phyloP scores from a whole-genome alignment of 2,888 invertebrate species.

The Drosophila formosana region DNA sequence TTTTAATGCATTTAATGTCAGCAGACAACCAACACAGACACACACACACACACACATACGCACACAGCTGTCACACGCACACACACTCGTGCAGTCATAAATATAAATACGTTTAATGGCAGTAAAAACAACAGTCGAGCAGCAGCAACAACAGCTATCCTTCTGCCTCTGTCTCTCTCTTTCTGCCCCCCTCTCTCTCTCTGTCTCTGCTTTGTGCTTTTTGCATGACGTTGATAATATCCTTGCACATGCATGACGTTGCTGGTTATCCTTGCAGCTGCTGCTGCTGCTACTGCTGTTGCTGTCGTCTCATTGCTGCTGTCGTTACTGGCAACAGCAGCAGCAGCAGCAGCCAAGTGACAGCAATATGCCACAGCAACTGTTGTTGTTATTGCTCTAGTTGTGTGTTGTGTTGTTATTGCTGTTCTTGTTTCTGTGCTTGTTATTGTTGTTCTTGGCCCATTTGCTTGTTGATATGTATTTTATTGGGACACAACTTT shows the following conservation, averaged over 20 bases:
- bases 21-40: constrained; percentile 16
- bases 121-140: constrained; percentile 48
- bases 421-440: constrained; percentile 11
- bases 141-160: constrained; percentile 57
- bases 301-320: constrained; percentile 17
- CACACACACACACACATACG: constrained; percentile 10
- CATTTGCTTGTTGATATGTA: constrained; percentile 72
- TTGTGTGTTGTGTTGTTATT: constrained; percentile 14
- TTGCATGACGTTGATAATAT: constrained; percentile 82
- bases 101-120: constrained; percentile 68
- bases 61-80: constrained; percentile 1
- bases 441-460: constrained; percentile 33
- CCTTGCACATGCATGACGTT: constrained; percentile 82
- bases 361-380: constrained; percentile 66
- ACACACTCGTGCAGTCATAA: constrained; percentile 43
- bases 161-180: constrained; percentile 40
- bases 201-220: constrained; percentile 8
- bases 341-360: constrained; percentile 38
- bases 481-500: constrained; percentile 65
- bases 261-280: constrained; percentile 68
- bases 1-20: constrained; percentile 67
- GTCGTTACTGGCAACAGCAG: constrained; percentile 46
- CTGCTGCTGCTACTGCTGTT: constrained; percentile 31
- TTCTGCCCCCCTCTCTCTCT: constrained; percentile 10
- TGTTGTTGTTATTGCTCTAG: constrained; percentile 46